These are phyloP conservation scores for Darevskia nairensis DNA, from an alignment of 2,797 vertebrate genomes.

Conservation along the genomic window DNA sequence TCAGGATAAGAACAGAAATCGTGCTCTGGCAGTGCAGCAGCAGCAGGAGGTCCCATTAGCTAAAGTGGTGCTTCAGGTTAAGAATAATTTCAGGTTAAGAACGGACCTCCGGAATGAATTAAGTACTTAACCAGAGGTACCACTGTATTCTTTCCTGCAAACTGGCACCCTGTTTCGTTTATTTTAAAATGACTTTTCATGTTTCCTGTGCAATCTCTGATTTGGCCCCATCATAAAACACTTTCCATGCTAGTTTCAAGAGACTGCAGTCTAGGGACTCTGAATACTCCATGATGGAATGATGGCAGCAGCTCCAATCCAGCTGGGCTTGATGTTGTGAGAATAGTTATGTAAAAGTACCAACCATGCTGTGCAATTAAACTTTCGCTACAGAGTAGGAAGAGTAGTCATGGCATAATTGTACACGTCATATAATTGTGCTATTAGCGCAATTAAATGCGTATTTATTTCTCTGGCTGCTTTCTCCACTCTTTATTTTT, in stretches of 20 bases:
- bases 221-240: neutral
- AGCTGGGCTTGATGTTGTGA: conserved; percentile 14
- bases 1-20: too few species aligned
- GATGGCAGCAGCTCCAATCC: conserved; percentile 1
- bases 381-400: conserved; percentile 26
- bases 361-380: conserved; percentile 28
- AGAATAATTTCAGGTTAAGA: too few species aligned
- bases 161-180: neutral
- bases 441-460: conserved; percentile 29
- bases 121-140: too few species aligned
- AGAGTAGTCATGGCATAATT: conserved; percentile 30
- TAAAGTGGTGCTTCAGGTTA: too few species aligned
- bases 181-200: neutral
- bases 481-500: conserved; percentile 33
- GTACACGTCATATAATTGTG: conserved; percentile 33
- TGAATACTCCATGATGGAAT: neutral
- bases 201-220: neutral
- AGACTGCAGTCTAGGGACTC: neutral
- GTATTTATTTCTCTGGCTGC: conserved; percentile 26
- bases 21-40: too few species aligned
- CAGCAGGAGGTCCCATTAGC: too few species aligned
- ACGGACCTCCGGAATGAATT: too few species aligned
- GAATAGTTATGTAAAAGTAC: conserved; percentile 17
- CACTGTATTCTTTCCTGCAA: neutral
- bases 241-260: neutral